These are phyloP conservation scores for Psophia crepitans DNA, from an alignment of 2,113 vertebrate species.

Conservation along the genomic window DNA sequence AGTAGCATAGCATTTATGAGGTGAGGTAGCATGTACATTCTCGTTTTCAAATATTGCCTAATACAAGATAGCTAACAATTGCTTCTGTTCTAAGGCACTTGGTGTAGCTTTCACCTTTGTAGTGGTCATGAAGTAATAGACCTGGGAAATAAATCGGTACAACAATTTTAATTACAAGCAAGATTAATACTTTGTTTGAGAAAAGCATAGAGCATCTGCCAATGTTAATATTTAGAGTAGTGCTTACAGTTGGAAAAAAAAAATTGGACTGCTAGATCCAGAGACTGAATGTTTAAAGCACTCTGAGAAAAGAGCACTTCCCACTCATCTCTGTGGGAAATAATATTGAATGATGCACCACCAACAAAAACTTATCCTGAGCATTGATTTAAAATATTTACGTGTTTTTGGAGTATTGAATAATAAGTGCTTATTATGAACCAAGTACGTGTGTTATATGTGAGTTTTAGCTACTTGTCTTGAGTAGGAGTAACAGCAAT, in stretches of 20 bases:
- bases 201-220: neutral
- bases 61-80: neutral
- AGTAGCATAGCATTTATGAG: neutral
- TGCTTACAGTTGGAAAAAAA: neutral
- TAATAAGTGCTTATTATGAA: neutral
- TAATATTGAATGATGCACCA: neutral
- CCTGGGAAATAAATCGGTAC: neutral
- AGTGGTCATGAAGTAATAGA: neutral
- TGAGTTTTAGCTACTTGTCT: neutral
- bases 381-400: neutral
- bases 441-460: neutral
- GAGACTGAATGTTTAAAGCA: neutral
- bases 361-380: neutral
- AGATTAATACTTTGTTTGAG: neutral
- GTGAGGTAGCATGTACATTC: neutral
- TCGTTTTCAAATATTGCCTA: neutral
- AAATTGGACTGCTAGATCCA: neutral
- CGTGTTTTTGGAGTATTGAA: neutral
- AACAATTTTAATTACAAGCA: neutral
- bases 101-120: neutral
- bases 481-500: neutral
- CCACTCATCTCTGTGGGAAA: neutral
- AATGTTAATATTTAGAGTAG: neutral
- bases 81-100: neutral
- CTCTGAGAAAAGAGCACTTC: neutral